phyloP scores from a whole-genome alignment of 2,113 vertebrate genomes.

The Tenrec ecaudatus region DNA sequence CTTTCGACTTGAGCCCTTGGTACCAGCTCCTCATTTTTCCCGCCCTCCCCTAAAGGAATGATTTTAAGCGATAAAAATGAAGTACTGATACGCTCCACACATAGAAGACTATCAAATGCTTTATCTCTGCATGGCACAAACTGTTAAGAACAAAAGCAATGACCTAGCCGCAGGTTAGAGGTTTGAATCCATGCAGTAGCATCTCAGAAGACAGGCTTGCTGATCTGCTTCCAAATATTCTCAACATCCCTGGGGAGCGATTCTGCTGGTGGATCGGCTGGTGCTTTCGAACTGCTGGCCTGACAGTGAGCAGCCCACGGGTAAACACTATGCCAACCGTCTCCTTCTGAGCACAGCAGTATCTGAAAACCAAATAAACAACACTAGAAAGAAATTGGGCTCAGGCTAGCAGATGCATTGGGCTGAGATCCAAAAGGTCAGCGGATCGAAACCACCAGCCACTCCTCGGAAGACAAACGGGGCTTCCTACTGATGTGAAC shows the following conservation, averaged over 20 bases:
- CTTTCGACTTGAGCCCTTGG: too few species aligned
- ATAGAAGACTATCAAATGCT: background rate
- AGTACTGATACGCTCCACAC: background rate
- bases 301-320: too few species aligned
- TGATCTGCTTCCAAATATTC: background rate
- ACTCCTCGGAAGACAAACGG: too few species aligned
- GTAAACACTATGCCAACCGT: background rate
- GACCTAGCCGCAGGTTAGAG: background rate
- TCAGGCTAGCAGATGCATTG: background rate
- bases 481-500: too few species aligned
- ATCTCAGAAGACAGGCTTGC: background rate
- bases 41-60: background rate
- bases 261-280: background rate
- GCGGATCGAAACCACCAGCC: too few species aligned
- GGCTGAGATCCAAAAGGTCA: too few species aligned
- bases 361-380: background rate
- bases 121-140: background rate
- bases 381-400: background rate
- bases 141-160: background rate
- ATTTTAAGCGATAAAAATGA: background rate
- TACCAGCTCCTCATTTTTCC: too few species aligned
- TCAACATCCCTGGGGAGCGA: background rate
- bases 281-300: too few species aligned
- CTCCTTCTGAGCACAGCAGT: background rate
- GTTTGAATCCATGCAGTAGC: background rate